Conservation (phyloP, 2,797 vertebrate species). For the Molossus alvarezi region DNA sequence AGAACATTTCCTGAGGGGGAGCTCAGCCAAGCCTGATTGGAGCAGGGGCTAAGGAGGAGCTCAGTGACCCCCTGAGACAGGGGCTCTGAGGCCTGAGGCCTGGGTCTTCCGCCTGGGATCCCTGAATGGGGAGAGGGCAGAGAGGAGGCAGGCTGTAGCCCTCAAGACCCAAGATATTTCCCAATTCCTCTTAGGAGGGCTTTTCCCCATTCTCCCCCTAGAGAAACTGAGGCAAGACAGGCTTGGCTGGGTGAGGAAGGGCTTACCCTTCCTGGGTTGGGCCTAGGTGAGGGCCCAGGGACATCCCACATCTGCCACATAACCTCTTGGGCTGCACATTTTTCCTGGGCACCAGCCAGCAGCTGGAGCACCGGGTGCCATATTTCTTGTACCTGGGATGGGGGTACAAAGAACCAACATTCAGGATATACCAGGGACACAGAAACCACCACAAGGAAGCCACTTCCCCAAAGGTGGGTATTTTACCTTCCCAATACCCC, state of each 20-base stretch:
- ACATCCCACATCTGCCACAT: conserved; percentile 93
- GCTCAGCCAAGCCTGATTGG: neutral
- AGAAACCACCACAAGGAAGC: neutral
- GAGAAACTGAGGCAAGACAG: conserved; percentile 62
- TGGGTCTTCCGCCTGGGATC: neutral
- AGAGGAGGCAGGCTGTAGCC: neutral
- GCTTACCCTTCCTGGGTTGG: conserved; percentile 71
- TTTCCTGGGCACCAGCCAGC: conserved; percentile 96
- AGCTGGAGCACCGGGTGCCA: conserved; percentile 93
- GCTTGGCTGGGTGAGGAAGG: neutral
- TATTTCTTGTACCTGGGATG: conserved; percentile 96
- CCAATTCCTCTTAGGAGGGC: neutral
- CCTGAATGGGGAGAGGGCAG: neutral
- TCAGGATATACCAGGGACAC: conserved; percentile 3
- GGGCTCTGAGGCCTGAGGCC: neutral
- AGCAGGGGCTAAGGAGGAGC: neutral
- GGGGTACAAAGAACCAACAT: conserved; percentile 38
- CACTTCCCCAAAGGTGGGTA: neutral
- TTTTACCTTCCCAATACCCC: neutral
- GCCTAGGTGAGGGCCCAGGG: conserved; percentile 83
- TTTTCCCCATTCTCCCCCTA: neutral
- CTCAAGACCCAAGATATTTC: neutral
- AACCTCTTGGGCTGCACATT: conserved; percentile 90
- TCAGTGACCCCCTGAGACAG: neutral
- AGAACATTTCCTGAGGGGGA: neutral